Percentiles rank a stretch among this genome's conserved stretches.
These are phyloP conservation scores for Lordiphosa fenestrarum DNA, from an alignment of 2,888 invertebrate genomes.

Conservation along the genomic window DNA sequence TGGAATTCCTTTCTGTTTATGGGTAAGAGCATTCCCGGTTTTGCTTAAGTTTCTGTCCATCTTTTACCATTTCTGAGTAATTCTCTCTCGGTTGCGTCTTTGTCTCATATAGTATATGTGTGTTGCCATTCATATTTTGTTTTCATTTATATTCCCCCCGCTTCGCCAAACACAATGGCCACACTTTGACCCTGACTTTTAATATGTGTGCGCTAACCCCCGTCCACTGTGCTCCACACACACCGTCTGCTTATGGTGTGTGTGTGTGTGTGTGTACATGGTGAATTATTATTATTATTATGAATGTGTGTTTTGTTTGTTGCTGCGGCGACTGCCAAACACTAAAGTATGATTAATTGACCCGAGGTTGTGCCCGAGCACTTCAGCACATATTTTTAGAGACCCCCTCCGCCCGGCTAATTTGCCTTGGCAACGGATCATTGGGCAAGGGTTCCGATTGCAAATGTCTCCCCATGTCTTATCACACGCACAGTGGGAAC, in stretches of 20 bases:
- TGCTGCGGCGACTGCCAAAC: constrained; percentile 29
- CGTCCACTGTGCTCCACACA: constrained; percentile 1
- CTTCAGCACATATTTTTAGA: constrained; percentile 40
- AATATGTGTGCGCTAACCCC: constrained; percentile 33
- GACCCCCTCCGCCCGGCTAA: constrained; percentile 6
- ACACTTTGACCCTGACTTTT: constrained; percentile 69
- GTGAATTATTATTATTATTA: constrained; percentile 66
- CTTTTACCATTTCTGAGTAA: no score
- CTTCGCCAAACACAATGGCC: constrained; percentile 47
- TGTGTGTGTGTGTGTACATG: constrained; percentile 26
- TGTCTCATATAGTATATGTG: constrained; percentile 56
- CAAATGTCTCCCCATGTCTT: constrained; percentile 7
- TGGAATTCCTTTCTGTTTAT: no score
- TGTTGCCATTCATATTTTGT: constrained; percentile 68
- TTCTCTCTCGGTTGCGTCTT: constrained; percentile 19
- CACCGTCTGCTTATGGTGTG: neutral
- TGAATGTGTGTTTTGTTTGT: constrained; percentile 39
- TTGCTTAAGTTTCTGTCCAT: no score
- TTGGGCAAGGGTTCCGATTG: constrained; percentile 8
- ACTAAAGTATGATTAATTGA: constrained; percentile 65
- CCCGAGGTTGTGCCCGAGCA: constrained; percentile 38
- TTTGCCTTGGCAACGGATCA: constrained; percentile 28
- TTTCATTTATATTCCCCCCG: constrained; percentile 41
- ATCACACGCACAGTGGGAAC: no score
- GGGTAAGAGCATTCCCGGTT: no score